Conservation (phyloP, 92 coral and sea anemone genomes). For the Parazoanthus swiftii region DNA sequence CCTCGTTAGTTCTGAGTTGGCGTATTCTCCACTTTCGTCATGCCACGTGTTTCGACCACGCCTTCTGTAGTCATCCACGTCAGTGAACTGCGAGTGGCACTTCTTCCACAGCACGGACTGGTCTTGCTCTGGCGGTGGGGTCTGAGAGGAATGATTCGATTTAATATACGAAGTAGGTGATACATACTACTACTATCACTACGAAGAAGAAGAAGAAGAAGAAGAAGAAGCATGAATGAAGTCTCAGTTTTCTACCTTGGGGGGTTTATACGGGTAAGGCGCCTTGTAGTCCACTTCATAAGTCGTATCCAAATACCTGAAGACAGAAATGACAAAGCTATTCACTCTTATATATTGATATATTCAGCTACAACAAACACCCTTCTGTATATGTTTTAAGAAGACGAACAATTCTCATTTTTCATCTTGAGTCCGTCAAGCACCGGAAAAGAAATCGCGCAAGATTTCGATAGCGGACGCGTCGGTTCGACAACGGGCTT, state of each 20-base stretch:
- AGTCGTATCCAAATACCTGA: slow-evolving; percentile 92
- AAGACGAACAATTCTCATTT: no score
- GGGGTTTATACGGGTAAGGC: slow-evolving; percentile 77
- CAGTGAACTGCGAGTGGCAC: slow-evolving; percentile 97
- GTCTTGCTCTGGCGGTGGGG: slow-evolving; percentile 82
- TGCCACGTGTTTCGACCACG: slow-evolving; percentile 97
- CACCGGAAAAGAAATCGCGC: no score
- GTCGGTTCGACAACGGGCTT: no score
- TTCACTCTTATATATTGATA: not conserved
- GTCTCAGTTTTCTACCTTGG: slow-evolving; percentile 61
- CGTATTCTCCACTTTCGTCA: slow-evolving; percentile 83
- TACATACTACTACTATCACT: no score
- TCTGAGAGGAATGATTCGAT: slow-evolving; percentile 45
- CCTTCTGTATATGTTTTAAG: no score
- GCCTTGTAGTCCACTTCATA: slow-evolving; percentile 80
- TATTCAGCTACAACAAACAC: no score
- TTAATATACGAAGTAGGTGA: no score
- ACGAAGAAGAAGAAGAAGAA: no score
- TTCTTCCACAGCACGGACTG: slow-evolving; percentile 88
- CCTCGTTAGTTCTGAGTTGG: slow-evolving; percentile 65
- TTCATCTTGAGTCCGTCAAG: no score
- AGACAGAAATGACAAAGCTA: not conserved
- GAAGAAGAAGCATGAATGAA: not conserved
- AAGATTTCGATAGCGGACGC: no score
- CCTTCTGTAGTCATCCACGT: slow-evolving; percentile 92